Evolutionary conservation across 2,888 invertebrate genomes (phyloP).

Genomic region (Crossocerus cetratus): DNA sequence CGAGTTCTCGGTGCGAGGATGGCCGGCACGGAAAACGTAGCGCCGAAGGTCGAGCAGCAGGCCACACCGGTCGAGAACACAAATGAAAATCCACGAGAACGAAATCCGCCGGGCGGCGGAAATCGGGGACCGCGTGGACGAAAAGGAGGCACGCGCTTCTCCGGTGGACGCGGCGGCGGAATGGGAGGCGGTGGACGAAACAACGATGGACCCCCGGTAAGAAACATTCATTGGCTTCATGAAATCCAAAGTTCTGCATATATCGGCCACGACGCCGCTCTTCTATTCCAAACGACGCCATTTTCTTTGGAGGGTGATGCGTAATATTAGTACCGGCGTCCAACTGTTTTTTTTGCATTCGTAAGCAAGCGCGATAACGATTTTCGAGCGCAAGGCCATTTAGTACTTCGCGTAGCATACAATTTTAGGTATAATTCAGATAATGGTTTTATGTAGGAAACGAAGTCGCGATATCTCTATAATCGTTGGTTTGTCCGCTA

Average conservation of each 20-base stretch:
- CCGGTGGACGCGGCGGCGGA: slow-evolving; percentile 69
- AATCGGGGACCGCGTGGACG: slow-evolving; percentile 68
- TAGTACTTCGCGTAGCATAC: neutral
- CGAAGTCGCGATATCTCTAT: neutral
- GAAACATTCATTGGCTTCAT: slow-evolving; percentile 8
- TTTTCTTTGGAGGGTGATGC: slow-evolving; percentile 30
- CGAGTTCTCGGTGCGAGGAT: slow-evolving; percentile 20
- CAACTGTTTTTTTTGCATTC: neutral
- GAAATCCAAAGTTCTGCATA: neutral
- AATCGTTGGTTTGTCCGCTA: no score
- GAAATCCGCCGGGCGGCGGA: slow-evolving; percentile 61
- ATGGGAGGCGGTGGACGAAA: slow-evolving; percentile 57
- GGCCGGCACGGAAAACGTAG: slow-evolving; percentile 67
- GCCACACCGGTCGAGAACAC: slow-evolving; percentile 62
- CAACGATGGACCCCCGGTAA: slow-evolving; percentile 59
- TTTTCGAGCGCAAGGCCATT: no score
- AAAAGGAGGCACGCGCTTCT: slow-evolving; percentile 68
- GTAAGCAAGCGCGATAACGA: no score
- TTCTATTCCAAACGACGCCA: slow-evolving; percentile 27
- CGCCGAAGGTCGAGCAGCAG: slow-evolving; percentile 56
- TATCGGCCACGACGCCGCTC: neutral
- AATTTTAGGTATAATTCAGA: neutral
- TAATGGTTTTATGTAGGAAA: neutral
- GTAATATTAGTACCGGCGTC: slow-evolving; percentile 15
- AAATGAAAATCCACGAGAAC: slow-evolving; percentile 64